Percentiles rank a stretch among this genome's conserved stretches.
Evolutionary conservation across 2,113 vertebrate species (phyloP).

Genomic region (Girardinichthys multiradiatus): DNA sequence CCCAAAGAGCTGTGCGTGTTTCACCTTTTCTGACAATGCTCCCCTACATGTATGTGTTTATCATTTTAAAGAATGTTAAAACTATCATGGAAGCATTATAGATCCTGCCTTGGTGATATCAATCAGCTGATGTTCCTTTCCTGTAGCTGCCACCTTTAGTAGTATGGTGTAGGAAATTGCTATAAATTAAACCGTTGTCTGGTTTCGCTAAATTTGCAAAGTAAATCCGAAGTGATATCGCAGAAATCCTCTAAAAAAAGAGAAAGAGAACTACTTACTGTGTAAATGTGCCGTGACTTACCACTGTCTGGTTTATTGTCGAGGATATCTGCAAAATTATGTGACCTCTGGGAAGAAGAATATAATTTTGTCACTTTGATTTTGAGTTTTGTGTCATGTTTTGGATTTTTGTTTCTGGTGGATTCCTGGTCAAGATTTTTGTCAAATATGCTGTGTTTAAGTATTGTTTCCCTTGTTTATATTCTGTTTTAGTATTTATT

Average conservation of each 20-base stretch:
- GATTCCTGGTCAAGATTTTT: no score
- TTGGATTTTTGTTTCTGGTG: no score
- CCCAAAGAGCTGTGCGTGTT: constrained; percentile 37
- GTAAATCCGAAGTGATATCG: not conserved
- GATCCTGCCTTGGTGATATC: constrained; percentile 18
- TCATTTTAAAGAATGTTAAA: constrained; percentile 45
- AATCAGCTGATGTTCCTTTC: constrained; percentile 13
- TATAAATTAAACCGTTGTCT: constrained; percentile 6
- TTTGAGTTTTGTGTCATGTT: no score
- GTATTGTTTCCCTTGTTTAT: no score
- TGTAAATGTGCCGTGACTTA: not conserved
- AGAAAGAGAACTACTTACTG: no score
- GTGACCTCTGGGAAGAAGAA: not conserved
- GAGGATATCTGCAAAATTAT: not conserved
- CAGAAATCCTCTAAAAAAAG: not conserved
- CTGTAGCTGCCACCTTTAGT: constrained; percentile 1
- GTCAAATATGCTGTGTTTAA: no score
- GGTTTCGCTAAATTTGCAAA: not conserved
- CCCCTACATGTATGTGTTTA: constrained; percentile 54
- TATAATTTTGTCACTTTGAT: no score
- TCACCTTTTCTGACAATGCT: constrained; percentile 40
- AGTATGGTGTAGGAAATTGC: not conserved
- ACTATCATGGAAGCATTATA: constrained; percentile 25
- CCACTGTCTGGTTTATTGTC: not conserved
- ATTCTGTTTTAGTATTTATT: no score